Conservation (phyloP, 2,888 invertebrate species). For the Gortyna flavago region DNA sequence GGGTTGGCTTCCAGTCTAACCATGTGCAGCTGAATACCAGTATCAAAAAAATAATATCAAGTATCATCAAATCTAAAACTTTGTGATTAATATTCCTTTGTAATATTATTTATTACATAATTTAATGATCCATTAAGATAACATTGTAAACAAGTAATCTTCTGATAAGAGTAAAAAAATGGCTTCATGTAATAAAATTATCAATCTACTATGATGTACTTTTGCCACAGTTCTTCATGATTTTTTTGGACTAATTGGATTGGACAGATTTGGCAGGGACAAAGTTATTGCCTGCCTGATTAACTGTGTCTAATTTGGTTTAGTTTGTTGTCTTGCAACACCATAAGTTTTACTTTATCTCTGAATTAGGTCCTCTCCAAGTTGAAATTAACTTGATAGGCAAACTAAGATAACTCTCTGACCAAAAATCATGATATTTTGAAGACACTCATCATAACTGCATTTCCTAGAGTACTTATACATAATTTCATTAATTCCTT, state of each 20-base stretch:
- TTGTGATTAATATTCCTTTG: not conserved
- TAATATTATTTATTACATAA: not conserved
- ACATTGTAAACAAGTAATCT: not conserved
- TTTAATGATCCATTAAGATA: not conserved
- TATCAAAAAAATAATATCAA: too few relatives aligned
- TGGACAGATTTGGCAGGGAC: not conserved
- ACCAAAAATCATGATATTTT: not conserved
- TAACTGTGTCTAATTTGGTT: not conserved
- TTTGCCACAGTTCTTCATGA: not conserved
- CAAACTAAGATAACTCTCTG: not conserved
- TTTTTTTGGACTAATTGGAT: not conserved
- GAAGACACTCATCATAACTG: not conserved
- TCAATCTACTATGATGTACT: not conserved
- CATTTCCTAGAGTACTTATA: not conserved
- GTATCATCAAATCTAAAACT: not conserved
- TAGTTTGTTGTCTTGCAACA: not conserved
- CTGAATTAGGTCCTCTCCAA: not conserved
- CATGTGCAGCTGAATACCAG: too few relatives aligned
- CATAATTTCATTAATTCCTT: not conserved
- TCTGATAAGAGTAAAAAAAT: not conserved
- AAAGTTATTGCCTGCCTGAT: not conserved
- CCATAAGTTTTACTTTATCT: not conserved
- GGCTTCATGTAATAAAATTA: constrained; percentile 7
- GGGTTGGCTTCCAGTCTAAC: too few relatives aligned
- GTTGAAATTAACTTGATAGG: not conserved